Conservation (phyloP, 2,113 vertebrate genomes). For the Montifringilla adamsi region DNA sequence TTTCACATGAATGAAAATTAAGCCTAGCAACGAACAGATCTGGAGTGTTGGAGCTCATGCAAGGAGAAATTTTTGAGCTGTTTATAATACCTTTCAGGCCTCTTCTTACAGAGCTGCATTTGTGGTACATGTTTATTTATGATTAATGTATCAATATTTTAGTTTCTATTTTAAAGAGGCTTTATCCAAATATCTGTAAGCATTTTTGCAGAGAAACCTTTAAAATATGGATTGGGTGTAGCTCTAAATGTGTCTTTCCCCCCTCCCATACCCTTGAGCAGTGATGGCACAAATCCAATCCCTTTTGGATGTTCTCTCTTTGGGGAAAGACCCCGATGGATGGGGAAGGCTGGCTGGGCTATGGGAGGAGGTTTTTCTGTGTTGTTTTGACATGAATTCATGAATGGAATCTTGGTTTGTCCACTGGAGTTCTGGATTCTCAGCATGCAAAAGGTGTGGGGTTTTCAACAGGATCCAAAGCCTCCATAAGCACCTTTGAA, state of each 20-base stretch:
- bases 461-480: background rate
- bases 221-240: background rate
- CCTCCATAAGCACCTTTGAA: background rate
- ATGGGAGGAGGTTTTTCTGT: background rate
- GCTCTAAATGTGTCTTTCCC: background rate
- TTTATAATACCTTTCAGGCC: background rate
- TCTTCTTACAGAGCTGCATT: background rate
- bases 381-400: background rate
- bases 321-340: background rate
- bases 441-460: accelerated
- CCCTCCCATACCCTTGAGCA: background rate
- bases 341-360: background rate
- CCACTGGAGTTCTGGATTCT: background rate
- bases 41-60: background rate
- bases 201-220: background rate
- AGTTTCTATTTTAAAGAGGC: background rate
- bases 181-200: background rate
- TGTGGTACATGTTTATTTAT: background rate
- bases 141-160: background rate
- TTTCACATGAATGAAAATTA: background rate
- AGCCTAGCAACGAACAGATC: background rate
- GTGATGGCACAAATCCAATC: background rate
- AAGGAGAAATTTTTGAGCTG: background rate
- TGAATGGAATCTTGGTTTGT: background rate
- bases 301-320: background rate